phyloP scores from a whole-genome alignment of 1,140 invertebrate species.

The Aethina tumida region DNA sequence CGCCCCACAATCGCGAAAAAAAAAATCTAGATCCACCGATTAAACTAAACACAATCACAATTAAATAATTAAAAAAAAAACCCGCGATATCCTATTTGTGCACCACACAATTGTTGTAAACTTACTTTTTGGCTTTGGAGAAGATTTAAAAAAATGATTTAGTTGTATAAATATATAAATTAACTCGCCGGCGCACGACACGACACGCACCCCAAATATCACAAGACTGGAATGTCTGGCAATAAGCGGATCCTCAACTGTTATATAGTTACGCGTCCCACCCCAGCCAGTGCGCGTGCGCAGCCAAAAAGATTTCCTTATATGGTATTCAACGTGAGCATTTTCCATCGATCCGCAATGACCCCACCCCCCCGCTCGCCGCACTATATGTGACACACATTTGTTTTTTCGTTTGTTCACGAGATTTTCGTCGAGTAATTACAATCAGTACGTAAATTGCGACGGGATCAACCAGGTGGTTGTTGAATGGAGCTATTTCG shows the following conservation, averaged over 20 bases:
- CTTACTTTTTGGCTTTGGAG: constrained; percentile 23
- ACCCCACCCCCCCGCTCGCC: background rate
- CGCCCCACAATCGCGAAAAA: constrained; percentile 7
- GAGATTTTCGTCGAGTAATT: background rate
- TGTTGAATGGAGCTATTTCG: background rate
- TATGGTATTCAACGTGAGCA: constrained; percentile 6
- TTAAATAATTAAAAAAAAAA: constrained; percentile 3
- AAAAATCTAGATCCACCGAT: constrained; percentile 8
- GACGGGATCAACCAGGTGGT: constrained; percentile 4
- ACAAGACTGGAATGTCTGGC: constrained; percentile 27
- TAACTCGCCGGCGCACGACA: constrained; percentile 15
- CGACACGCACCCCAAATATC: constrained; percentile 19
- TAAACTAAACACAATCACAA: constrained; percentile 7
- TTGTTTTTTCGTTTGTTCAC: background rate
- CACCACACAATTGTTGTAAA: no score
- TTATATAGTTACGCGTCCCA: constrained; percentile 29
- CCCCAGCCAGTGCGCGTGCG: constrained; percentile 14
- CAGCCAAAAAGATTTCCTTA: constrained; percentile 12
- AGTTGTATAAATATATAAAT: constrained; percentile 21
- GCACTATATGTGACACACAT: constrained; percentile 2
- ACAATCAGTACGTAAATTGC: background rate
- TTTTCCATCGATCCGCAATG: background rate
- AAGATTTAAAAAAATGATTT: no score
- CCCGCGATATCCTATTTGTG: no score
- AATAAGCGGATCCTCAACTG: constrained; percentile 17